A percentile compares a stretch with the other conserved stretches of the same genome.
phyloP scores from a whole-genome alignment of 1,140 invertebrate genomes.

The Musca domestica region DNA sequence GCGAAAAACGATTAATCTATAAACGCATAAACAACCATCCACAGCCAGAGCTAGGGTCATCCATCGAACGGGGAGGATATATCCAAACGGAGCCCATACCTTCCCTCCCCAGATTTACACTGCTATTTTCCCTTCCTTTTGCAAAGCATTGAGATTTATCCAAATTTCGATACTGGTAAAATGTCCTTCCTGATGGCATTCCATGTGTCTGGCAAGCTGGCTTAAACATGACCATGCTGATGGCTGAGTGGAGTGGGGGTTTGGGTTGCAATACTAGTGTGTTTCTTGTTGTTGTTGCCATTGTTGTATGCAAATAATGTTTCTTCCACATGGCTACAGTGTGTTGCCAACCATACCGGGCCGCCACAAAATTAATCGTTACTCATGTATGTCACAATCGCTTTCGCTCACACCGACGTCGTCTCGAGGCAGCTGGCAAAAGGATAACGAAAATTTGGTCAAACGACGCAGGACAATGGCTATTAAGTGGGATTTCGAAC shows the following conservation, averaged over 20 bases:
- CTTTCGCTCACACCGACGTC: background rate
- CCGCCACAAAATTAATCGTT: slow-evolving; percentile 17
- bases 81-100: too few species aligned
- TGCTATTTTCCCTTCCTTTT: too few species aligned
- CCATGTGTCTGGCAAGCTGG: background rate
- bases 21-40: slow-evolving; percentile 49
- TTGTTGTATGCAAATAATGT: slow-evolving; percentile 10
- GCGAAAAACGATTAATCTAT: slow-evolving; percentile 51
- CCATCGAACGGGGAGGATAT: too few species aligned
- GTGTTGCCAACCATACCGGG: background rate
- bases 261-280: background rate
- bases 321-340: background rate
- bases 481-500: slow-evolving; percentile 17
- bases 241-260: background rate
- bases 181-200: background rate
- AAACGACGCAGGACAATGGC: background rate
- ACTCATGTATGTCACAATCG: slow-evolving; percentile 3
- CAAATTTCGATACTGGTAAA: too few species aligned
- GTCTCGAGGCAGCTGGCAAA: background rate
- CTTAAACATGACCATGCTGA: too few species aligned
- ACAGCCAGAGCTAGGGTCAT: background rate
- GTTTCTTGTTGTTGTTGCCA: too few species aligned
- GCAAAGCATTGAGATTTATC: too few species aligned
- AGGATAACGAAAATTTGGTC: background rate
- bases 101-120: too few species aligned